Evolutionary conservation across 2,113 vertebrate genomes (phyloP).

Genomic region (Panthera leo): DNA sequence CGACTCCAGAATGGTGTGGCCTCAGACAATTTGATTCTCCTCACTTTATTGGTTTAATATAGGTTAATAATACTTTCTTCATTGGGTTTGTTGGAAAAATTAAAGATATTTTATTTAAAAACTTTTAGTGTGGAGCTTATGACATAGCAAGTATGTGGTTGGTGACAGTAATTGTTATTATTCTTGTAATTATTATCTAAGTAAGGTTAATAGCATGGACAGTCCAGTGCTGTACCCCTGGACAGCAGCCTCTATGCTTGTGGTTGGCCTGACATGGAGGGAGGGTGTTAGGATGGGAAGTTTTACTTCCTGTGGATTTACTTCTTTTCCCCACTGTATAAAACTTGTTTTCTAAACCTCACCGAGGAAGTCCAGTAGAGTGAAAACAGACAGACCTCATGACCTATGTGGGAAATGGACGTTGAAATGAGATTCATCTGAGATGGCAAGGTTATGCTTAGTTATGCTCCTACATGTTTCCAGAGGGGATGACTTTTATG

Average conservation of each 20-base stretch:
- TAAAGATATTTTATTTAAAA: not conserved
- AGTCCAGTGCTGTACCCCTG: not conserved
- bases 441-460: conserved; percentile 21
- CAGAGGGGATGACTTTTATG: not conserved
- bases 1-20: not conserved
- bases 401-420: not conserved
- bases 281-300: not conserved
- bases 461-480: conserved; percentile 42
- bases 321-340: not conserved
- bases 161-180: not conserved
- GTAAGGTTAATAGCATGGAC: not conserved
- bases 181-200: not conserved
- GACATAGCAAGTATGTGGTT: not conserved
- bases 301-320: not conserved
- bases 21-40: not conserved
- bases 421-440: conserved; percentile 47
- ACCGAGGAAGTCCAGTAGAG: not conserved
- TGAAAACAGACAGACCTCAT: conserved; percentile 8
- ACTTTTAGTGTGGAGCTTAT: not conserved
- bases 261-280: not conserved
- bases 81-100: not conserved
- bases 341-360: conserved; percentile 21
- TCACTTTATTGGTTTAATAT: not conserved
- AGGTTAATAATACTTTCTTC: not conserved
- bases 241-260: not conserved